A percentile compares a stretch with the other conserved stretches of the same genome.
phyloP scores from a whole-genome alignment of 2,797 vertebrate species.

The Urosaurus nigricauda region DNA sequence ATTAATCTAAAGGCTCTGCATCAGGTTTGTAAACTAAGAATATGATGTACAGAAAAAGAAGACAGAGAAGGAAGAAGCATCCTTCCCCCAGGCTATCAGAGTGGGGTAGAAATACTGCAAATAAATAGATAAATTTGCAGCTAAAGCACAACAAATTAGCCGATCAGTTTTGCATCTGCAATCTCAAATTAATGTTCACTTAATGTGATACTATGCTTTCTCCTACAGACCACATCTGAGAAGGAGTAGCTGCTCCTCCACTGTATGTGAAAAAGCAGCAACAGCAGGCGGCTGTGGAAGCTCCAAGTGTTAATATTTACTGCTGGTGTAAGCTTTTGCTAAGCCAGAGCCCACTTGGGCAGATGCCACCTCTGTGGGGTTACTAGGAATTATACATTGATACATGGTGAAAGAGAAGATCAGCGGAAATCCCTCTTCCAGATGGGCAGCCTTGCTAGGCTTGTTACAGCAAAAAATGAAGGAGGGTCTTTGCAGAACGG shows the following conservation, averaged over 20 bases:
- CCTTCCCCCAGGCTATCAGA: too few species aligned
- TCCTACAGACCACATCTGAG: background rate
- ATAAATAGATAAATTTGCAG: too few species aligned
- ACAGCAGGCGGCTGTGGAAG: too few species aligned
- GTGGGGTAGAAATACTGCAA: too few species aligned
- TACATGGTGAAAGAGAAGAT: slow-evolving; percentile 1
- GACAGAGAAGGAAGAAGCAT: too few species aligned
- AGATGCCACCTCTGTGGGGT: slow-evolving; percentile 14
- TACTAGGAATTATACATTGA: slow-evolving; percentile 21
- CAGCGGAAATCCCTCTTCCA: background rate
- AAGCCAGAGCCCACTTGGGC: slow-evolving; percentile 20
- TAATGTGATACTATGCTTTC: too few species aligned
- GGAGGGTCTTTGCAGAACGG: background rate
- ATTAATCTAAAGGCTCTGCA: background rate
- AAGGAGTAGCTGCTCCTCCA: background rate
- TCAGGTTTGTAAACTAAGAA: background rate
- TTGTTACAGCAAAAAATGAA: background rate
- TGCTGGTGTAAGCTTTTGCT: background rate
- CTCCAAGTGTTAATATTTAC: background rate
- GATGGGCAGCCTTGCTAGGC: background rate
- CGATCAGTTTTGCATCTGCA: background rate
- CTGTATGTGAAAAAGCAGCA: background rate
- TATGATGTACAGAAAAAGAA: background rate
- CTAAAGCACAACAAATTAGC: background rate
- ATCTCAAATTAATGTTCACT: background rate